These are phyloP conservation scores for Poeciliopsis paucimaculata DNA, from an alignment of 2,797 vertebrate genomes.

Conservation along the genomic window DNA sequence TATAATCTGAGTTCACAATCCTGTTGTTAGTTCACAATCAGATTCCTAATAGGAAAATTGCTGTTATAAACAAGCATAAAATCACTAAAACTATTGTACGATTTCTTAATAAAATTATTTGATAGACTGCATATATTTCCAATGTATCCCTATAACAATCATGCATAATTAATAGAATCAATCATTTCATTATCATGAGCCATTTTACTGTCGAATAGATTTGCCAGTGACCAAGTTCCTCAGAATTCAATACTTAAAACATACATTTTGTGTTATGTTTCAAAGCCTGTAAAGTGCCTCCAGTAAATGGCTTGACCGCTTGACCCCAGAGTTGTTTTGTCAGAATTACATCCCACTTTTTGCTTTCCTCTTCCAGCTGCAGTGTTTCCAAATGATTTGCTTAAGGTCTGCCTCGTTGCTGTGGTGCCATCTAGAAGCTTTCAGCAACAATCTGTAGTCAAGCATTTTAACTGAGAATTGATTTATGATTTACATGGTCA, in stretches of 20 bases:
- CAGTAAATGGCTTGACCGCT: constrained; percentile 68
- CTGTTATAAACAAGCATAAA: background rate
- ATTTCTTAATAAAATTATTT: constrained; percentile 15
- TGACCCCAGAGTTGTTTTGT: constrained; percentile 70
- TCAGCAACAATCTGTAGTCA: constrained; percentile 95
- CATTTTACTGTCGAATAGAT: constrained; percentile 29
- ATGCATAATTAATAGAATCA: constrained; percentile 33
- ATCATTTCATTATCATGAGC: constrained; percentile 33
- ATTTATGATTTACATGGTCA: constrained; percentile 99
- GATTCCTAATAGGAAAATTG: background rate
- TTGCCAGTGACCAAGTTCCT: constrained; percentile 32
- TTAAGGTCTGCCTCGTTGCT: constrained; percentile 86
- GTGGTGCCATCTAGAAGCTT: constrained; percentile 87
- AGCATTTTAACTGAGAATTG: constrained; percentile 99
- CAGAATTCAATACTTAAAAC: too few relatives aligned
- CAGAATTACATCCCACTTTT: constrained; percentile 71
- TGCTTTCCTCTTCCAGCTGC: constrained; percentile 33
- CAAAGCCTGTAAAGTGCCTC: constrained; percentile 50
- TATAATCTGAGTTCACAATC: too few relatives aligned
- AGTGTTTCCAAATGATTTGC: constrained; percentile 83
- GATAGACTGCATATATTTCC: constrained; percentile 26
- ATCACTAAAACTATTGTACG: background rate
- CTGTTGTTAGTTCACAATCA: too few relatives aligned
- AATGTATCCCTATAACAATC: constrained; percentile 27
- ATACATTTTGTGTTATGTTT: constrained; percentile 9